Conservation (phyloP, 2,113 vertebrate species). For the Irena cyanogastra region DNA sequence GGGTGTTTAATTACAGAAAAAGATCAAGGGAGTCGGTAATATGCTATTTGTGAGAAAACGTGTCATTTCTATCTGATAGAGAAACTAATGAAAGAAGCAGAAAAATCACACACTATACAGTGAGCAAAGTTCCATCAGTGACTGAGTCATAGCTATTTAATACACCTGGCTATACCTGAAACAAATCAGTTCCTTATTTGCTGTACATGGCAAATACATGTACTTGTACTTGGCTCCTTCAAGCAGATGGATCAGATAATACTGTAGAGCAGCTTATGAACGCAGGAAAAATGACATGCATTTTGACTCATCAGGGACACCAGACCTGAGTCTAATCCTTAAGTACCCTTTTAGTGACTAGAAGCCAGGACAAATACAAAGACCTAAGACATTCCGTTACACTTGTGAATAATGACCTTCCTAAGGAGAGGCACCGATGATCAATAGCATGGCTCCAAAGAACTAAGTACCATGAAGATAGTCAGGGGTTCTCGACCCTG, state of each 20-base stretch:
- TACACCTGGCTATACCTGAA: neutral
- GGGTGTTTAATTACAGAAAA: neutral
- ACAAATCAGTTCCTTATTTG: neutral
- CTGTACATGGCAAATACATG: too few relatives aligned
- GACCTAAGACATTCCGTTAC: neutral
- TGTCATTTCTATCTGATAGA: neutral
- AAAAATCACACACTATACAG: neutral
- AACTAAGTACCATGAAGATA: neutral
- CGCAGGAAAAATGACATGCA: fast-evolving
- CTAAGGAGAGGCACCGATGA: neutral
- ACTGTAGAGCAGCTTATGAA: neutral
- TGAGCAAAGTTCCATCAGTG: neutral
- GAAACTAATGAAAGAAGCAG: neutral
- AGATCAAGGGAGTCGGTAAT: neutral
- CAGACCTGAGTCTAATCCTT: neutral
- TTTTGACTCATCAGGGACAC: neutral
- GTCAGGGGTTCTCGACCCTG: fast-evolving
- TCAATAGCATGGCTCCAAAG: neutral
- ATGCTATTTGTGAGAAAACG: neutral
- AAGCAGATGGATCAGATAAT: neutral
- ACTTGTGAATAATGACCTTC: neutral
- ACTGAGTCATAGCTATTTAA: neutral
- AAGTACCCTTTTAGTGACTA: neutral
- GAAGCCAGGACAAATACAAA: neutral
- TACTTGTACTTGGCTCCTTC: neutral